phyloP scores from a whole-genome alignment of 2,113 vertebrate species.

The rat (Rattus norvegicus) region DNA sequence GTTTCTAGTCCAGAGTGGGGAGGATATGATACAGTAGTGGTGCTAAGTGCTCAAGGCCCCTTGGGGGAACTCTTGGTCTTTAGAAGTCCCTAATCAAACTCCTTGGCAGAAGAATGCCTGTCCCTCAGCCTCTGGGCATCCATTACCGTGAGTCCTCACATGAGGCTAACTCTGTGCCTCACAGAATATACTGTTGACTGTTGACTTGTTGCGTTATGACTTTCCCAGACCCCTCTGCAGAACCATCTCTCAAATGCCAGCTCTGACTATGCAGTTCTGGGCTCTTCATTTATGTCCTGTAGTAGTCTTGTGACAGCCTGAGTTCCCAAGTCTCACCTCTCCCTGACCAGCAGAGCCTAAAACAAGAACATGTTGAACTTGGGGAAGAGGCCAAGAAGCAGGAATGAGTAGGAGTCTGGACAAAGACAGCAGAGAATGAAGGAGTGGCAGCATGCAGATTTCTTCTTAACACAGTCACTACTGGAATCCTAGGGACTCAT shows the following conservation, averaged over 20 bases:
- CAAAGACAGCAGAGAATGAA: not conserved
- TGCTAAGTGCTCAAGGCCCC: not conserved
- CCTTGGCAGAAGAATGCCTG: not conserved
- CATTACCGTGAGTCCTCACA: not conserved
- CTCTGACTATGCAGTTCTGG: not conserved
- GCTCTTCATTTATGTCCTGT: not conserved
- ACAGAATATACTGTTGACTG: not conserved
- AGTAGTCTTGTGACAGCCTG: not conserved
- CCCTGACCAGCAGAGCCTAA: not conserved
- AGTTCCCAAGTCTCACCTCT: not conserved
- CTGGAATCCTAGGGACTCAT: not conserved
- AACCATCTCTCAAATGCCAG: not conserved
- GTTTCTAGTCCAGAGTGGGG: not conserved
- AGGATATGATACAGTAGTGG: not conserved
- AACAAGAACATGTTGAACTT: not conserved
- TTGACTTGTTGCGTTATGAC: not conserved
- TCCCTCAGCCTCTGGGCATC: too few species aligned
- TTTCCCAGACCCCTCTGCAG: not conserved
- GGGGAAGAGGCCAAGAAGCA: not conserved
- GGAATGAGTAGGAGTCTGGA: not conserved
- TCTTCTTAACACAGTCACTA: not conserved
- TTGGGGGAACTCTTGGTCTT: not conserved
- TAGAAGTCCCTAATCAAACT: not conserved
- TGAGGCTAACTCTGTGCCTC: not conserved
- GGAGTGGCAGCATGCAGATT: too few species aligned